Base-by-base conservation (phyloP, 2,888 invertebrate species). In the Eristalinus sepulchralis region DNA sequence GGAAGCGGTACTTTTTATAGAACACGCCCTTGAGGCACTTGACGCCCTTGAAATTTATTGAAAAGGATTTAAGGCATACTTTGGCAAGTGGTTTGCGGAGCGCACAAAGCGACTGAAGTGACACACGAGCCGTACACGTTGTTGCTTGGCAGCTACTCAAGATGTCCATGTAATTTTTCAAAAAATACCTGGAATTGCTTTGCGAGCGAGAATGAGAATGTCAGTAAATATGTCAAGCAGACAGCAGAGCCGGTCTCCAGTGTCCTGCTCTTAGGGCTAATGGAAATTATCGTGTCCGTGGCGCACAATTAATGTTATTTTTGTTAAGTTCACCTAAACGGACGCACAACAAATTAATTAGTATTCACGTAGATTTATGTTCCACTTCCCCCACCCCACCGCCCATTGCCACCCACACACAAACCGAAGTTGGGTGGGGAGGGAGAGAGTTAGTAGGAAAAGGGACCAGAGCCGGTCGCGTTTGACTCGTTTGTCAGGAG, bases 321-420 rank as follows among this genome's bases (percentile, higher is more conserved):
- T 55, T 66, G 17, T 79, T 78, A 59, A 34, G 64, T 64, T 62
- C 47, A 63, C 11, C 22, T n/a, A 70, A 77, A 71, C 20, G 78
- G 78, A 78, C 73, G 70, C 57, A 75, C 64, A 73, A 31, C 70
- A 70, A 70, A 79, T 75, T 79, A 83, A 83, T 83, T 83, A 83
- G 64, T 66, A 75, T 79, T 73, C 64, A 75, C 70, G 60, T 75
- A 66, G 79, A 83, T 79, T 83, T 78, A 83, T 83, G 68, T 60
- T 4, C 34, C 24, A 5, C 34, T 66, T 3, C 3, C 27, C 6
- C 22, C 0, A 13, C 22, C n/a, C n/a, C 6, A 13, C 22, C 11
- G 8, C 34, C 64, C 9, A 6, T 31, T 31, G 31, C 6, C 34
- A 34, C 34, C 1, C 34, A 34, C 34, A 34, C 1, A 34, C 34